phyloP scores from a whole-genome alignment of 2,113 vertebrate species.

The Solea solea region DNA sequence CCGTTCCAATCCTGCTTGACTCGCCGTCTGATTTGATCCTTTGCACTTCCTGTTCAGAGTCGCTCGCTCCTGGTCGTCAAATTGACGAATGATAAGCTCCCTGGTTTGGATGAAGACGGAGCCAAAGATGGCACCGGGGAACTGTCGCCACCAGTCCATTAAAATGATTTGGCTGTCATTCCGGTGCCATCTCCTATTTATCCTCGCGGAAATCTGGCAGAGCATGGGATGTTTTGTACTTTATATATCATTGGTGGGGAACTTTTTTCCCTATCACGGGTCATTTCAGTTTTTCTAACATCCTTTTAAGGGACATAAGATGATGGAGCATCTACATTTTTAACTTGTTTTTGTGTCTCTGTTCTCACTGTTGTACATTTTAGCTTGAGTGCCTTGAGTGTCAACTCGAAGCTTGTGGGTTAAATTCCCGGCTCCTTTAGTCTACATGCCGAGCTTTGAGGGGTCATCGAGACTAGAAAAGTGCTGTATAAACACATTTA shows the following conservation, averaged over 20 bases:
- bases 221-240: slow-evolving; percentile 4
- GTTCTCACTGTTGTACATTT: background rate
- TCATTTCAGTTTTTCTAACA: background rate
- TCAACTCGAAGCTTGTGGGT: too few species aligned
- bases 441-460: too few species aligned
- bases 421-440: too few species aligned
- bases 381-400: background rate
- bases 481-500: too few species aligned
- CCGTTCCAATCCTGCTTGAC: slow-evolving; percentile 20
- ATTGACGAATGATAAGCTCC: slow-evolving; percentile 43
- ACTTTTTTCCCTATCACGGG: background rate
- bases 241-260: slow-evolving; percentile 4
- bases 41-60: slow-evolving; percentile 32
- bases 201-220: slow-evolving; percentile 32
- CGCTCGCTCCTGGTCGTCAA: slow-evolving; percentile 15
- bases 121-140: slow-evolving; percentile 23
- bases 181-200: slow-evolving; percentile 29
- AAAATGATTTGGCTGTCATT: slow-evolving; percentile 56
- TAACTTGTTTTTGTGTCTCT: background rate
- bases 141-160: slow-evolving; percentile 43
- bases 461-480: too few species aligned
- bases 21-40: slow-evolving; percentile 35
- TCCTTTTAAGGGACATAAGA: background rate
- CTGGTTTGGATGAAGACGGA: slow-evolving; percentile 19
- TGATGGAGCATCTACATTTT: background rate